Evolutionary conservation across 1,140 invertebrate species (phyloP), one percentile per base, ranked within the genome.

Genomic region (Achatina immaculata): DNA sequence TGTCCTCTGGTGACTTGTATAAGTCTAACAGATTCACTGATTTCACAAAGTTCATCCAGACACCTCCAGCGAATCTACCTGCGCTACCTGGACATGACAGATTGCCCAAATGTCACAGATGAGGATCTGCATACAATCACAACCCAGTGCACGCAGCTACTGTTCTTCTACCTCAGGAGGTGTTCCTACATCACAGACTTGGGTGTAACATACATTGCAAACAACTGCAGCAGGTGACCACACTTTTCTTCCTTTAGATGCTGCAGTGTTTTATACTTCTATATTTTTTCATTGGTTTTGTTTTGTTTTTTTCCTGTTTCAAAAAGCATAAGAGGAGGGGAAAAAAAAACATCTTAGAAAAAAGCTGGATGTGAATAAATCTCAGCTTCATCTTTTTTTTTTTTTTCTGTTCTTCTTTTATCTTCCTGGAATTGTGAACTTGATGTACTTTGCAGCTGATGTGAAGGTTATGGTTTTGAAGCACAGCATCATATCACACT

Each of bases 141-240:
- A 0, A 93, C 95, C 55, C 96, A 95, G 78, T 98, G 96, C 91
- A 95, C 96, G 1, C 95, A 96, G 84, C 92, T 98, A 55, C 94
- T 94, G 77, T 96, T 95, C 90, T 92, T 98, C n/a, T 98, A 97
- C 91, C 93, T 98, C 31, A 92, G 97, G 82, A 93, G 96, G 86
- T 98, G 97, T 91, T 93, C 94, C 11, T 85, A 82, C 38, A 85
- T 91, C 79, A 88, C 88, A 24, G 90, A 91, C 85, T 81, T 83
- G 36, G 90, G 90, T 0, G 80, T 91, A 7, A 87, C 88, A 77
- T 95, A 94, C 88, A 94, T 98, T 58, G 95, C 96, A 11, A 96
- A 95, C 82, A 97, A 96, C 89, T 98, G 96, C 88, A 92, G 93
- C 4, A 94, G 93, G 76, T 78, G 28, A 51, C 43, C n/a, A n/a